Percentiles rank a stretch among this genome's conserved stretches.
phyloP scores from a whole-genome alignment of 2,888 invertebrate genomes.

The Ophion ellenae region DNA sequence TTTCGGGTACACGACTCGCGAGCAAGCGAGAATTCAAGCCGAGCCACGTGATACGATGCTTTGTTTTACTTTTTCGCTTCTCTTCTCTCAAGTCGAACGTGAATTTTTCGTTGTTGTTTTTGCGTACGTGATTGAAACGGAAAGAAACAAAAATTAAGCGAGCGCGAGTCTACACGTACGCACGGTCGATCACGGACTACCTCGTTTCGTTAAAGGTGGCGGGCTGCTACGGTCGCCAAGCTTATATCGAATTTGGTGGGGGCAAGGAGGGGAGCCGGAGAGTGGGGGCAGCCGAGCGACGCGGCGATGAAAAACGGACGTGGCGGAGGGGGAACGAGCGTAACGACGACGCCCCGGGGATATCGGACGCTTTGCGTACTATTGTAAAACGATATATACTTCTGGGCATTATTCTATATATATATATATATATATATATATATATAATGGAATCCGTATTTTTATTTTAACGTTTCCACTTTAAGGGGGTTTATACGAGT shows the following conservation, averaged over 20 bases:
- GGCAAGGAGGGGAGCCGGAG: constrained; percentile 6
- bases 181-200: constrained; percentile 65
- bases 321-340: constrained; percentile 19
- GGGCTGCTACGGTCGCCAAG: constrained; percentile 46
- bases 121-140: neutral
- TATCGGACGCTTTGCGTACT: constrained; percentile 40
- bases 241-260: constrained; percentile 55
- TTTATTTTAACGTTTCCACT: neutral
- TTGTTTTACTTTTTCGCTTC: neutral
- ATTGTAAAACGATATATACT: constrained; percentile 1
- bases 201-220: constrained; percentile 62
- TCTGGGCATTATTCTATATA: neutral
- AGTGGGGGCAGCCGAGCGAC: constrained; percentile 20
- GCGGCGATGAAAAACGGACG: constrained; percentile 33
- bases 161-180: constrained; percentile 31
- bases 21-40: neutral
- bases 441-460: neutral
- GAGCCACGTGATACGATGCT: neutral
- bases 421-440: neutral
- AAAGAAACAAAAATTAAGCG: constrained; percentile 36
- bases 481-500: too few species aligned
- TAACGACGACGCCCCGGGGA: constrained; percentile 52
- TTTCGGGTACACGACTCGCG: neutral
- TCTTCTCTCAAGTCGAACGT: neutral
- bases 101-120: neutral